Evolutionary conservation across 2,113 vertebrate genomes (phyloP).

Genomic region (Cyphomyrus plagiostoma): DNA sequence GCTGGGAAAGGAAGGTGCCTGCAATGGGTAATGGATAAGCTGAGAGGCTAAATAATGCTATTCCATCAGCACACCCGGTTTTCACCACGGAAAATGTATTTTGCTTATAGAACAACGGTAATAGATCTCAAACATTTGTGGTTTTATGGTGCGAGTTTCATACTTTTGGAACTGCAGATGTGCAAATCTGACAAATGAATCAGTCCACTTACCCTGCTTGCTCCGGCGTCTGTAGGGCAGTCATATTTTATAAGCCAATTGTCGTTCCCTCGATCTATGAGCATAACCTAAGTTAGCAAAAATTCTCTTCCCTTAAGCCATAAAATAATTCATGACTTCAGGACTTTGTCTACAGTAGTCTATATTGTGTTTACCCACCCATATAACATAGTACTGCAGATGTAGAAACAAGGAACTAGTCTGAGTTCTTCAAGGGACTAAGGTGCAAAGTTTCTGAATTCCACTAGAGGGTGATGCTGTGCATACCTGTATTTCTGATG

Average conservation of each 20-base stretch:
- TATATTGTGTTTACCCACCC: not conserved
- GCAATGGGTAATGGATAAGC: not conserved
- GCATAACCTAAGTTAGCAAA: not conserved
- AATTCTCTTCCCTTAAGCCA: not conserved
- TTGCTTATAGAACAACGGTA: not conserved
- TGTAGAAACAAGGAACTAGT: not conserved
- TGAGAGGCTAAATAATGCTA: not conserved
- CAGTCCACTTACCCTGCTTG: slow-evolving; percentile 67
- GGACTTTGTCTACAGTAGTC: not conserved
- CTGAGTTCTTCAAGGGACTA: not conserved
- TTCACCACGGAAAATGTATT: not conserved
- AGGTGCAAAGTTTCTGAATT: not conserved
- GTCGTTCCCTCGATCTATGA: slow-evolving; percentile 87
- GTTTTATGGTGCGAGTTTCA: not conserved
- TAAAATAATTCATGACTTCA: not conserved
- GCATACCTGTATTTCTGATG: slow-evolving; percentile 90
- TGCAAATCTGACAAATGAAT: not conserved
- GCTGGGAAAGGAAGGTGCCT: not conserved
- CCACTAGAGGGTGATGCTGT: not conserved
- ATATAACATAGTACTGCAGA: not conserved
- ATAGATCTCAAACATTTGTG: not conserved
- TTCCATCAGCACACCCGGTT: not conserved
- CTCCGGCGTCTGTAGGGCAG: slow-evolving; percentile 82
- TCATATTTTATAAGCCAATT: slow-evolving; percentile 98
- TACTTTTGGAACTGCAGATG: not conserved